A percentile compares a stretch with the other conserved stretches of the same genome.
These are phyloP conservation scores for Mus caroli DNA, from an alignment of 2,797 vertebrate species.

Conservation along the genomic window DNA sequence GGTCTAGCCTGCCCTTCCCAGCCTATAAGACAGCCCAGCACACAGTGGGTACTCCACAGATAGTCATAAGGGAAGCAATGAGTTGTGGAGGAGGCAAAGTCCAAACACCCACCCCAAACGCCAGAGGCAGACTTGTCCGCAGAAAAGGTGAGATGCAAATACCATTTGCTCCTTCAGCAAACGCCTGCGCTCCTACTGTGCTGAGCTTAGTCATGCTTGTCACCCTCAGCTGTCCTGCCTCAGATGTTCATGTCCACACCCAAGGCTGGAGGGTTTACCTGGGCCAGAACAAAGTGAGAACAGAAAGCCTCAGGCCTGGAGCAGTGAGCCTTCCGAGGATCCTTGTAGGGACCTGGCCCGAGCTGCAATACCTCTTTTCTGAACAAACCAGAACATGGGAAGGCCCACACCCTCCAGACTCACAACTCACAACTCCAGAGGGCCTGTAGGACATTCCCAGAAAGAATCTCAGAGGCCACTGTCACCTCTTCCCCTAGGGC, in stretches of 20 bases:
- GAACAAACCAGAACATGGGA: background rate
- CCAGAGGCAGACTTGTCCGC: background rate
- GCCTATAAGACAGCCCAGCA: background rate
- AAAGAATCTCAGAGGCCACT: background rate
- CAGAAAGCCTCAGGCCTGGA: background rate
- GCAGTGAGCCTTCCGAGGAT: background rate
- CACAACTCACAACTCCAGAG: background rate
- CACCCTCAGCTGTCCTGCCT: background rate
- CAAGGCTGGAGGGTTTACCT: background rate
- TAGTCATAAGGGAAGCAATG: background rate
- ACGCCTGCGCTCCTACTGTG: rapidly evolving
- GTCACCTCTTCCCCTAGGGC: background rate
- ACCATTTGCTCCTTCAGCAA: background rate
- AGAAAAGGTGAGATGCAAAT: background rate
- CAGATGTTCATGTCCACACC: too few species aligned
- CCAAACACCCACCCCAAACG: background rate
- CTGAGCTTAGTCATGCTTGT: too few species aligned
- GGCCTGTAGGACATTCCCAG: background rate
- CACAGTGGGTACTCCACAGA: background rate
- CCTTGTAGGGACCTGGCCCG: background rate
- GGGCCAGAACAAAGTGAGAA: background rate
- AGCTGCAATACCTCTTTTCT: background rate
- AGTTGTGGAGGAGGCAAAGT: background rate
- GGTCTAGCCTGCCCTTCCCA: background rate
- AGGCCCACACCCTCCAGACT: background rate